phyloP scores from a whole-genome alignment of 2,113 vertebrate genomes.

The Syngnathoides biaculeatus region DNA sequence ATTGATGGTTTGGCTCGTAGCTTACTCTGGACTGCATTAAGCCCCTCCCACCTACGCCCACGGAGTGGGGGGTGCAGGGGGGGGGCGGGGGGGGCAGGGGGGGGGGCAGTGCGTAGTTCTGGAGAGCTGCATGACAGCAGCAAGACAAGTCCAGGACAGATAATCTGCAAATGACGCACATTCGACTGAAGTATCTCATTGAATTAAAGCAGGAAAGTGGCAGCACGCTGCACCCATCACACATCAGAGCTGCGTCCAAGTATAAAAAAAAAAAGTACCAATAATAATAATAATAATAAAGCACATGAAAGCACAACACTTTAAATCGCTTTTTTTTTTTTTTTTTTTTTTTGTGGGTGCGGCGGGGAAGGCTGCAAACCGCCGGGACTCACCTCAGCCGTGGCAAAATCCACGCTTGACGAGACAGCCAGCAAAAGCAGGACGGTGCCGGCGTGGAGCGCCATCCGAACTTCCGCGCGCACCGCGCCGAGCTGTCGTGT shows the following conservation, averaged over 20 bases:
- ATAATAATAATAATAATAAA: not conserved
- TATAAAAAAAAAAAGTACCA: too few species aligned
- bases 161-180: not conserved
- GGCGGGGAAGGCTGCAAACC: too few species aligned
- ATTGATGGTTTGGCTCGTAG: not conserved
- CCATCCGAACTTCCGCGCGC: too few species aligned
- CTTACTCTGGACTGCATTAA: not conserved
- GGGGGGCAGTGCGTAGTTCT: not conserved
- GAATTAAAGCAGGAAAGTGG: not conserved
- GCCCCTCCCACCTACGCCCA: not conserved
- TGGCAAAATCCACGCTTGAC: conserved; percentile 36
- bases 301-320: not conserved
- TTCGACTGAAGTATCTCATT: not conserved
- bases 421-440: conserved; percentile 57
- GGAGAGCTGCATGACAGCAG: not conserved
- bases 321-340: not conserved
- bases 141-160: not conserved
- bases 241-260: not conserved
- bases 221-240: not conserved
- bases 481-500: conserved; percentile 8
- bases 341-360: not conserved
- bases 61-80: not conserved
- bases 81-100: not conserved
- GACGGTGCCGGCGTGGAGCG: conserved; percentile 38
- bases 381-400: conserved; percentile 68